These are phyloP conservation scores for Phenganax stokvisi DNA, from an alignment of 92 coral and sea anemone species.

Conservation along the genomic window DNA sequence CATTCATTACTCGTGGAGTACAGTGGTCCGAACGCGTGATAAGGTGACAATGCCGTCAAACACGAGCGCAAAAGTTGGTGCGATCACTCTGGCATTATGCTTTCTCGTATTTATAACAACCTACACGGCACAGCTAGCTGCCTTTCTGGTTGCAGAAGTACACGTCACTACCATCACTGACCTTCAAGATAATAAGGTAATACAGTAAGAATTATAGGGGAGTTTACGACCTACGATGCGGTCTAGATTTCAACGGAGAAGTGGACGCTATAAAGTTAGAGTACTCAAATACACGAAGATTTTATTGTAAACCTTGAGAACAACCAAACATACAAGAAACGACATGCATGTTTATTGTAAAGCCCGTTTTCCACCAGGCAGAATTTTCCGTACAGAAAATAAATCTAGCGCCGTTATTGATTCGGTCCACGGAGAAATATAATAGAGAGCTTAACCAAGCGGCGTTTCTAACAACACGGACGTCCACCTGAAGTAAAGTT, in stretches of 20 bases:
- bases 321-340: too few relatives aligned
- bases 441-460: too few relatives aligned
- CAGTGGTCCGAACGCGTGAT: constrained; percentile 30
- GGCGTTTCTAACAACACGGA: too few relatives aligned
- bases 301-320: not conserved
- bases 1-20: constrained; percentile 34
- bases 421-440: too few relatives aligned
- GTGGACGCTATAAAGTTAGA: not conserved
- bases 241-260: not conserved
- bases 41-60: constrained; percentile 19
- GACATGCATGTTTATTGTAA: too few relatives aligned
- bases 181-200: constrained; percentile 30
- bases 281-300: not conserved
- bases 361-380: too few relatives aligned
- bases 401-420: too few relatives aligned
- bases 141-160: constrained; percentile 33
- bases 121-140: constrained; percentile 37
- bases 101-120: constrained; percentile 36
- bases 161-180: constrained; percentile 15
- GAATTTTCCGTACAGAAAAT: too few relatives aligned
- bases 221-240: not conserved
- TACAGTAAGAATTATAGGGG: not conserved
- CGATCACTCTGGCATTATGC: constrained; percentile 28
- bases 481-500: too few relatives aligned
- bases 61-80: constrained; percentile 23